These are phyloP conservation scores for Ciconia stormi DNA, from an alignment of 2,113 vertebrate species.

Conservation along the genomic window DNA sequence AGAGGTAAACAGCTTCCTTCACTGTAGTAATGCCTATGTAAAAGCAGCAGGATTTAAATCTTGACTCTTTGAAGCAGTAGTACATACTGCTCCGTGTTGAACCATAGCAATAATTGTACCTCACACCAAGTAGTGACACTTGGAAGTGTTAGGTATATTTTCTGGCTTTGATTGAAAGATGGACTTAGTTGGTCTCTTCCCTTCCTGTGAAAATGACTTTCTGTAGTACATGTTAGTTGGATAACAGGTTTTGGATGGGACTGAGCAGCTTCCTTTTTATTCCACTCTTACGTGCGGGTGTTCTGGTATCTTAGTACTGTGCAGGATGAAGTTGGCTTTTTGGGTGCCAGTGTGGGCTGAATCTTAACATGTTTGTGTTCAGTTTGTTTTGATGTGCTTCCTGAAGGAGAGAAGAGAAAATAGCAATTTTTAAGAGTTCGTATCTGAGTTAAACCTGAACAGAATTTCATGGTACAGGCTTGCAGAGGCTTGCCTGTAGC, in stretches of 20 bases:
- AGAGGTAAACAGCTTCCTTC: not conserved
- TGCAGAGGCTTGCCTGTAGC: not conserved
- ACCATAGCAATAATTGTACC: not conserved
- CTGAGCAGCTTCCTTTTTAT: not conserved
- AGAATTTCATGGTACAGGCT: not conserved
- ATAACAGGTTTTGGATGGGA: not conserved
- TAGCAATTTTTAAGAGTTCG: not conserved
- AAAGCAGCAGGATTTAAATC: not conserved
- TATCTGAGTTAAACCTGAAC: not conserved
- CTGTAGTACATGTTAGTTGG: not conserved
- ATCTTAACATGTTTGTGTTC: not conserved
- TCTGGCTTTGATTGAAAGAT: not conserved
- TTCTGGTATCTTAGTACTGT: not conserved
- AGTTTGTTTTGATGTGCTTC: not conserved
- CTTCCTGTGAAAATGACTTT: not conserved
- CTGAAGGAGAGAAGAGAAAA: not conserved
- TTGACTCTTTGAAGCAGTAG: not conserved
- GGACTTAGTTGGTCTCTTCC: not conserved
- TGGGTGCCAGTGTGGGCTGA: not conserved
- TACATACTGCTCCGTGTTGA: not conserved
- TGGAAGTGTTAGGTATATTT: not conserved
- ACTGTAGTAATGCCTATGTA: not conserved
- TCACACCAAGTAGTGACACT: not conserved
- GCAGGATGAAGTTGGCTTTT: not conserved
- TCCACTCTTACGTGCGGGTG: not conserved